Percentiles rank a stretch among this genome's conserved stretches.
Evolutionary conservation across 2,797 vertebrate species (phyloP).

Genomic region (Semotilus atromaculatus): DNA sequence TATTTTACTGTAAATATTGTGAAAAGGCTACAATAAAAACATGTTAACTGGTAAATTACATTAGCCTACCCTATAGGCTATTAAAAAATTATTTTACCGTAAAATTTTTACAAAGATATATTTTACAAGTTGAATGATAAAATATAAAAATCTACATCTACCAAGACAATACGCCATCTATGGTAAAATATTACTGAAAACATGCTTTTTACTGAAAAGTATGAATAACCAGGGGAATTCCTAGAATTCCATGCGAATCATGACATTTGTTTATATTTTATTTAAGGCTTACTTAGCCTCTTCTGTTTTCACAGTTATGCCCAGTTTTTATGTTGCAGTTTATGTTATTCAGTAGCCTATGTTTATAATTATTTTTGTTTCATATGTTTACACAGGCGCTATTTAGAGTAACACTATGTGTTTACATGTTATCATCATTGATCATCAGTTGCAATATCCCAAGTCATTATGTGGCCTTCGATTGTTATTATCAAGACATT

Average conservation of each 20-base stretch:
- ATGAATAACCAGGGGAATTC: not conserved
- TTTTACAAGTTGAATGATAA: not conserved
- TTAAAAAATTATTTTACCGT: not conserved
- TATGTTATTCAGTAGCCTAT: not conserved
- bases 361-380: not conserved
- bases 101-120: not conserved
- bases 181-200: not conserved
- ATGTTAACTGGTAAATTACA: not conserved
- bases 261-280: constrained; percentile 10
- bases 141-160: not conserved
- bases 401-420: not conserved
- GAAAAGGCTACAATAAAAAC: not conserved
- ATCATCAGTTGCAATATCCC: not conserved
- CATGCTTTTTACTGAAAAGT: not conserved
- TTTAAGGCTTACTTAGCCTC: not conserved
- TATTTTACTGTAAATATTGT: not conserved
- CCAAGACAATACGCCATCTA: not conserved
- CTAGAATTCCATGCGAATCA: not conserved
- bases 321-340: not conserved
- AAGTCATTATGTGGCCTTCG: not conserved
- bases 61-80: not conserved
- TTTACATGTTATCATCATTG: not conserved
- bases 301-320: not conserved
- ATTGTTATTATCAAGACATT: not conserved
- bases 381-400: not conserved